Evolutionary conservation across 2,888 invertebrate genomes (phyloP).

Genomic region (Hyposoter dolosus): DNA sequence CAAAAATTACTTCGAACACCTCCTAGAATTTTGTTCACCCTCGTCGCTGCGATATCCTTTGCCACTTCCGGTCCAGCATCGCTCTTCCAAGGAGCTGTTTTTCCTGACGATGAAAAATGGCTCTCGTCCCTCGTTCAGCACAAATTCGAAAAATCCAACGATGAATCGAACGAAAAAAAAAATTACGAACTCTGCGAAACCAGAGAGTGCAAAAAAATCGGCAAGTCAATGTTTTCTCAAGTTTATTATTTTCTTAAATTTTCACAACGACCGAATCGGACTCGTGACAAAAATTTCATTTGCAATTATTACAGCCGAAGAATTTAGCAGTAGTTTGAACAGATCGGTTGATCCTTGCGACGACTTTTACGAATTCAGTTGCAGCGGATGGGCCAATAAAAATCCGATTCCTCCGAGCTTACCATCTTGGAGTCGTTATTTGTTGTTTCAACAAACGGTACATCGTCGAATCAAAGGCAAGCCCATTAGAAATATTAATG

Average conservation of each 20-base stretch:
- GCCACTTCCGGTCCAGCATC: not conserved
- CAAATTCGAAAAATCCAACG: not conserved
- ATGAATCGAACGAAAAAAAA: conserved; percentile 19
- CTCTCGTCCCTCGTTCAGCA: not conserved
- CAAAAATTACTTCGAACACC: not conserved
- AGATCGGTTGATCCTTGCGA: conserved; percentile 74
- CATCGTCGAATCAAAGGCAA: conserved; percentile 61
- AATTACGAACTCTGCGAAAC: conserved; percentile 53
- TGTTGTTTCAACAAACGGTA: conserved; percentile 63
- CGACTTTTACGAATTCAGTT: conserved; percentile 75
- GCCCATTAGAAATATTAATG: not conserved
- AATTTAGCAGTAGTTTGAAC: conserved; percentile 70
- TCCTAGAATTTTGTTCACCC: conserved; percentile 24
- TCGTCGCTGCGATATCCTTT: conserved; percentile 11
- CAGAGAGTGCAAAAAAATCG: conserved; percentile 61
- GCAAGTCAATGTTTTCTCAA: conserved; percentile 16
- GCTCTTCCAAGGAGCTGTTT: conserved; percentile 12
- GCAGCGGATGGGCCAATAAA: conserved; percentile 71
- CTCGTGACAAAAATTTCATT: not conserved
- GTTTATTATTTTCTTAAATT: not conserved
- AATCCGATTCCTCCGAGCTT: conserved; percentile 70
- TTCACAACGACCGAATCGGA: not conserved
- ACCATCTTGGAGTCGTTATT: conserved; percentile 68
- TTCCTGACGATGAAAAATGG: conserved; percentile 34
- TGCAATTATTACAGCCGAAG: conserved; percentile 61